A percentile compares a stretch with the other conserved stretches of the same genome.
Evolutionary conservation across 2,888 invertebrate species (phyloP).

Genomic region (Ametastegia equiseti): DNA sequence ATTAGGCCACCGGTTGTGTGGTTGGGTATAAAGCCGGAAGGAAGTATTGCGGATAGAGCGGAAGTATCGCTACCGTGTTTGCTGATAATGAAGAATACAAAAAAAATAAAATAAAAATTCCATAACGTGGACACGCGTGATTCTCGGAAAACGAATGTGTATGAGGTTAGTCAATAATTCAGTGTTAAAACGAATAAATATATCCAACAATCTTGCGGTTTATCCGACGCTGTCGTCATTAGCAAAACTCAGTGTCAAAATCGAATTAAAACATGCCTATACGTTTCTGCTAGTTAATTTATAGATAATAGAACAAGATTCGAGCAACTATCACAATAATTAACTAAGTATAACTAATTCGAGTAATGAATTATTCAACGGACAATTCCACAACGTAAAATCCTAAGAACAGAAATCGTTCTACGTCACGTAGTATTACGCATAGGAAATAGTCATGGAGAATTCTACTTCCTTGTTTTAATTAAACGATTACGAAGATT

Average conservation of each 20-base stretch:
- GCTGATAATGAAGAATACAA: constrained; percentile 51
- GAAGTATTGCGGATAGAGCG: constrained; percentile 62
- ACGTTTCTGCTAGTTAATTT: not conserved
- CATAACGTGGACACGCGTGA: constrained; percentile 1
- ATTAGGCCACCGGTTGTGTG: constrained; percentile 6
- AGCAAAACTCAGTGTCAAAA: not conserved
- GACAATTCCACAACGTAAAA: not conserved
- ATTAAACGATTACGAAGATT: not conserved
- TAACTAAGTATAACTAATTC: not conserved
- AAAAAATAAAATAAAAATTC: not conserved
- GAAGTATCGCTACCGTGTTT: constrained; percentile 67
- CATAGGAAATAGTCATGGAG: not conserved
- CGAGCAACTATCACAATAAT: not conserved
- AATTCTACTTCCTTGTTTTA: not conserved
- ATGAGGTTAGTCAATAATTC: not conserved
- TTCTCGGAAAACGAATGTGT: not conserved
- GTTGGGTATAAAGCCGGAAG: constrained; percentile 61
- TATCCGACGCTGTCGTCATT: not conserved
- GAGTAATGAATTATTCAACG: not conserved
- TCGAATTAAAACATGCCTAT: not conserved
- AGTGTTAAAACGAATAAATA: not conserved
- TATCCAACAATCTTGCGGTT: not conserved
- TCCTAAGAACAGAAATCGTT: not conserved
- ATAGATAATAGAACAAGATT: not conserved
- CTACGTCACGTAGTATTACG: not conserved